These are phyloP conservation scores for Xanthostigma xanthostigma DNA, from an alignment of 2,888 invertebrate genomes.

Conservation along the genomic window DNA sequence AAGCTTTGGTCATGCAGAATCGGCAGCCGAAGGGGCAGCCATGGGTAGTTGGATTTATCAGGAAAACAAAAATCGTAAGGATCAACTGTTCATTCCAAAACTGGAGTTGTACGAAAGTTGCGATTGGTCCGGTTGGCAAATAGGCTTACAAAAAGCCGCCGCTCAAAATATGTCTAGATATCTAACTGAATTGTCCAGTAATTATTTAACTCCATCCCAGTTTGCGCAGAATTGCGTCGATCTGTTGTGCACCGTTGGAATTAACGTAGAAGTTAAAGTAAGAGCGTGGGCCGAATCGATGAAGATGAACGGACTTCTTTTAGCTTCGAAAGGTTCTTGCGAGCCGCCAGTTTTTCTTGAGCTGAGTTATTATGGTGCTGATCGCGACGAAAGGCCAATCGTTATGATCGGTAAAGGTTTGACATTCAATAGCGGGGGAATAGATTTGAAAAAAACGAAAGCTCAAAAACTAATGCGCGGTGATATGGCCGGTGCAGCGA, in stretches of 20 bases:
- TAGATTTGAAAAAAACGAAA: constrained; percentile 47
- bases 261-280: constrained; percentile 49
- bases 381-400: constrained; percentile 43
- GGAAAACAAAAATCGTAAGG: constrained; percentile 38
- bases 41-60: constrained; percentile 56
- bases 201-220: constrained; percentile 60
- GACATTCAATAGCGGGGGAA: constrained; percentile 57
- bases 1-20: constrained; percentile 61
- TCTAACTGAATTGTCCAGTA: constrained; percentile 68
- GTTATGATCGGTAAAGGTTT: constrained; percentile 58
- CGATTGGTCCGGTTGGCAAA: constrained; percentile 53
- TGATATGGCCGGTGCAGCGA: constrained; percentile 78
- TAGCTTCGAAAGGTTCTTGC: constrained; percentile 60
- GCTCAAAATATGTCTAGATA: constrained; percentile 66
- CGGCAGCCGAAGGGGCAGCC: constrained; percentile 62
- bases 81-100: constrained; percentile 25
- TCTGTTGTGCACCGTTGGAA: constrained; percentile 34
- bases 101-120: constrained; percentile 46
- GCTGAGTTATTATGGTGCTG: constrained; percentile 52
- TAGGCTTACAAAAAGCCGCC: constrained; percentile 55
- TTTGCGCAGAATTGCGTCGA: constrained; percentile 58
- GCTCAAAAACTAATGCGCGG: constrained; percentile 59
- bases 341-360: constrained; percentile 70
- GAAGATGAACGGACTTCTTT: constrained; percentile 66
- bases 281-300: constrained; percentile 62